Base-by-base conservation (phyloP, 2,113 vertebrate genomes). In the Pseudopodoces humilis region DNA sequence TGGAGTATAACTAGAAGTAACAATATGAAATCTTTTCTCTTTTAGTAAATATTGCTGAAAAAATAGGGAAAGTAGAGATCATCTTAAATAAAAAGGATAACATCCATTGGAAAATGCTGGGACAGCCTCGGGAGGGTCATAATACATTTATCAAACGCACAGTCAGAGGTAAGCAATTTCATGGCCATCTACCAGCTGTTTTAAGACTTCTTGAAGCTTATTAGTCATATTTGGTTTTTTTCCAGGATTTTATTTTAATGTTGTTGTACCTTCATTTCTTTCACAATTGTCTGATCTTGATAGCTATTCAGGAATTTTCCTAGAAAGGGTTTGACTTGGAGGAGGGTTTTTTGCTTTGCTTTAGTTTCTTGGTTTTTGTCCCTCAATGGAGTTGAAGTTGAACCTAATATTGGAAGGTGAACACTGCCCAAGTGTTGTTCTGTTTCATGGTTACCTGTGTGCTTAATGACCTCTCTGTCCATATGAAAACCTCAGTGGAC, bases 11-110 rank as follows among this genome's bases (percentile, higher is more conserved):
- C 55, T 68, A 35, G 65, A 79, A 87, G 16, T 92, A 87, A 75
- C 53, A 37, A 11, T 58, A 31, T 95, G 35, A 77, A 95, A 83
- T 92, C 58, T 77, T 96, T 96, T 95, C 24, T 95, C 28, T 94
- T 97, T 71, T 67, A 99, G 99, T 99, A 47, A 97, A 97, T 72
- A 96, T 98, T 90, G 94, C 96, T 64, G 97, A 91, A 95, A 98
- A 97, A 46, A 96, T 99, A 85, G 99, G 99, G 55, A 99, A 99
- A 97, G 97, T 99, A 87, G 99, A 99, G 95, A 94, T 99, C 88
- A 85, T 83, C 60, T 92, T 99, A 33, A 98, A 95, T 88, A 99
- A 99, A 93, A 97, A 91, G 84, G 93, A 96, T 43, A 96, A 80
- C 37, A 56, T 90, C 31, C 97, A 97, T 75, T 99, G 99, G 99